Percentiles rank a stretch among this genome's conserved stretches.
Evolutionary conservation across 2,797 vertebrate genomes (phyloP).

Genomic region (Myotis vivesi): DNA sequence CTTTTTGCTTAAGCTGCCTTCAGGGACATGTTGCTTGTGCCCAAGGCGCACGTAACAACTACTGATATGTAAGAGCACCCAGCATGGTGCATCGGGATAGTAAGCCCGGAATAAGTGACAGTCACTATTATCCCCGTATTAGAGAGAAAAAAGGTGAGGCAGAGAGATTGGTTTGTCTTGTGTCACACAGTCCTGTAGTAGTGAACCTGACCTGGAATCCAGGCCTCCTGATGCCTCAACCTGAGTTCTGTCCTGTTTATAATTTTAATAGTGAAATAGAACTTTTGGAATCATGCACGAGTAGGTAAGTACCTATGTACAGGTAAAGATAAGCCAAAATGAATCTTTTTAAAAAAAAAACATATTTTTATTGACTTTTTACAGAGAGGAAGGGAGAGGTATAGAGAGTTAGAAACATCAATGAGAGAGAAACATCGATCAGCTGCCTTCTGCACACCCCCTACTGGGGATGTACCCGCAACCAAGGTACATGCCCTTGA

Average conservation of each 20-base stretch:
- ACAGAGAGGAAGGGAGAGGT: too few relatives aligned
- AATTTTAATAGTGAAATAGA: conserved; percentile 18
- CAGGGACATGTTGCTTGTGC: not conserved
- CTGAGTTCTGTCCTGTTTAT: not conserved
- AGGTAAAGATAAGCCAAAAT: not conserved
- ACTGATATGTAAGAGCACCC: not conserved
- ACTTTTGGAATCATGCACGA: not conserved
- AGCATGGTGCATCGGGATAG: not conserved
- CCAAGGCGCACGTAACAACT: not conserved
- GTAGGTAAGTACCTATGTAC: not conserved
- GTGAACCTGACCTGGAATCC: not conserved
- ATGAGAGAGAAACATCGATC: too few relatives aligned
- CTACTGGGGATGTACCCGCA: too few relatives aligned
- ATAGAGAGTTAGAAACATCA: too few relatives aligned
- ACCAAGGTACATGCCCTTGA: too few relatives aligned
- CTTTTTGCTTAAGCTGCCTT: not conserved
- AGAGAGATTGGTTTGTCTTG: not conserved
- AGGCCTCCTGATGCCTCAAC: not conserved
- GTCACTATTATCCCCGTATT: not conserved
- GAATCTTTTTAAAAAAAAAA: too few relatives aligned
- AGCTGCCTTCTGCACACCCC: too few relatives aligned
- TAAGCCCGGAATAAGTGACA: not conserved
- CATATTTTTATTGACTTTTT: too few relatives aligned
- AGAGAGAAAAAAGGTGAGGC: conserved; percentile 6
- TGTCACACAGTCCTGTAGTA: not conserved